Evolutionary conservation across 2,888 invertebrate genomes (phyloP).

Genomic region (Siphonodentalium dalli): DNA sequence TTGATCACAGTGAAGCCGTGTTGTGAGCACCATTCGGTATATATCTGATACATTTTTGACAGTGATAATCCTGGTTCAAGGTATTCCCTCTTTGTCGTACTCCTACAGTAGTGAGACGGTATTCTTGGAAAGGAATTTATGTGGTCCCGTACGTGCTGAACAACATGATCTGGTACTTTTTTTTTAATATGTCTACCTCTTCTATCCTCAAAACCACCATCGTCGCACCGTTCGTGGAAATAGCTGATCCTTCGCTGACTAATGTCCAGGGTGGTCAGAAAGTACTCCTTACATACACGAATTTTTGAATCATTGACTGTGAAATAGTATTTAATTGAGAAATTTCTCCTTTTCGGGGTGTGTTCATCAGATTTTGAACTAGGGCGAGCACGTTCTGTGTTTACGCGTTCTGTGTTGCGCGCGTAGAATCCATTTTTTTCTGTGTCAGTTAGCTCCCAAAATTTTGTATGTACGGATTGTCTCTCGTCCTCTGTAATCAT

Average conservation of each 20-base stretch:
- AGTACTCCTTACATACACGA: constrained; percentile 24
- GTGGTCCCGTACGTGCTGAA: constrained; percentile 8
- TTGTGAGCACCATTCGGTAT: constrained; percentile 11
- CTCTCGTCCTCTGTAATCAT: constrained; percentile 5
- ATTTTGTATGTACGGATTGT: constrained; percentile 8
- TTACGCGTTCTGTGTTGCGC: constrained; percentile 12
- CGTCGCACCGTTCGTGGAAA: constrained; percentile 1
- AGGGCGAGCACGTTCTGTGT: constrained; percentile 10
- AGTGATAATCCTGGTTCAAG: constrained; percentile 18
- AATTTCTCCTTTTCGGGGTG: constrained; percentile 7
- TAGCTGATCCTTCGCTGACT: constrained; percentile 15
- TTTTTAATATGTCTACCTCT: constrained; percentile 11
- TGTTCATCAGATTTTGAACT: constrained; percentile 1
- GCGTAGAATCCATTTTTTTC: constrained; percentile 22
- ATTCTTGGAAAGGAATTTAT: constrained; percentile 20
- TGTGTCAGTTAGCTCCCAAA: constrained; percentile 20
- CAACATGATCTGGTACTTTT: constrained; percentile 4
- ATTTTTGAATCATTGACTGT: constrained; percentile 1
- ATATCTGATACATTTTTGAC: constrained; percentile 22
- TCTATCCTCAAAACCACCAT: constrained; percentile 3
- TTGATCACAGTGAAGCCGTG: constrained; percentile 1
- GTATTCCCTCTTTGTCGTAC: constrained; percentile 11
- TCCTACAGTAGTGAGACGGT: constrained; percentile 21
- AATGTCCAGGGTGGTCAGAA: constrained; percentile 21
- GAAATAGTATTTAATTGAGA: constrained; percentile 12